phyloP scores from a whole-genome alignment of 53 echinoderm and acorn worm genomes.

The Crossaster papposus region DNA sequence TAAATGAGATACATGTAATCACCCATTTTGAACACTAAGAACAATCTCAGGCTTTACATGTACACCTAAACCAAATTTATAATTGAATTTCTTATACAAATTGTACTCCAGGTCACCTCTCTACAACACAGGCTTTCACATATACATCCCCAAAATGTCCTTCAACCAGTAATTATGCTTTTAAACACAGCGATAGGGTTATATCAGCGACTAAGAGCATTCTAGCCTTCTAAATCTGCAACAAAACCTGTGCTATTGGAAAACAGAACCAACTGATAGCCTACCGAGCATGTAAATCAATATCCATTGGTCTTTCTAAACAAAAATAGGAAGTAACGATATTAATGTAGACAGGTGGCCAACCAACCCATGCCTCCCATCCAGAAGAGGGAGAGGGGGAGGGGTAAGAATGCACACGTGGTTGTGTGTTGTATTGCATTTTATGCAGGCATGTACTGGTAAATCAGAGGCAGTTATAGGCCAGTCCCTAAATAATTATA shows the following conservation, averaged over 20 bases:
- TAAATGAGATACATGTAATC: too few relatives aligned
- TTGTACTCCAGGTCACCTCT: too few relatives aligned
- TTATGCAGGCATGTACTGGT: too few relatives aligned
- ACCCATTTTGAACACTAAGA: too few relatives aligned
- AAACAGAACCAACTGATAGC: neutral
- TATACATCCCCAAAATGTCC: too few relatives aligned
- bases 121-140: too few relatives aligned
- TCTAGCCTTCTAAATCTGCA: neutral
- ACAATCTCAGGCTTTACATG: neutral
- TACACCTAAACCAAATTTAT: neutral
- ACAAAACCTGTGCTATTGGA: neutral
- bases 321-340: slow-evolving; percentile 4
- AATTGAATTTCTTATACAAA: neutral
- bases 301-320: neutral
- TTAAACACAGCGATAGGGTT: too few relatives aligned
- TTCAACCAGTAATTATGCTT: too few relatives aligned
- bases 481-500: neutral
- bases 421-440: too few relatives aligned
- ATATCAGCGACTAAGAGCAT: too few relatives aligned
- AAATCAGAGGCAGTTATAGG: too few relatives aligned
- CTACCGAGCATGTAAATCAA: neutral
- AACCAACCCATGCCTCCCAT: neutral
- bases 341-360: slow-evolving; percentile 7
- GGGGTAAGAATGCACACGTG: neutral
- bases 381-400: neutral